Evolutionary conservation across 2,113 vertebrate species (phyloP).

Genomic region (Panthera leo): DNA sequence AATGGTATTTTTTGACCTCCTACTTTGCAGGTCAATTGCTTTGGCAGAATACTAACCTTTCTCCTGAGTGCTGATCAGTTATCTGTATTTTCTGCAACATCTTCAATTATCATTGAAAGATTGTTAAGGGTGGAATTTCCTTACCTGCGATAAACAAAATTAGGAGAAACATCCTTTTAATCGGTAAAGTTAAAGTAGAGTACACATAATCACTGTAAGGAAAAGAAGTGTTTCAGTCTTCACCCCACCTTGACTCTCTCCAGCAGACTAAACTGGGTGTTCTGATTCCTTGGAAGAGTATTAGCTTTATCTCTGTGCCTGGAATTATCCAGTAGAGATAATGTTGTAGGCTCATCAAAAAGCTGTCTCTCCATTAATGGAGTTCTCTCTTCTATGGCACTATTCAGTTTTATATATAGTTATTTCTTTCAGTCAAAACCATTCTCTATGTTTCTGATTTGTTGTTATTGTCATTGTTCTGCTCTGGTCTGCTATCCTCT

Average conservation of each 20-base stretch:
- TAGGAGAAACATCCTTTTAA: neutral
- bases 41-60: constrained; percentile 31
- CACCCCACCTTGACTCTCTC: neutral
- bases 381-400: neutral
- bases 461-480: neutral
- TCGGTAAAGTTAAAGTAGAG: neutral
- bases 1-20: constrained; percentile 58
- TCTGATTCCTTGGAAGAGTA: neutral
- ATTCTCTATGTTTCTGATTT: neutral
- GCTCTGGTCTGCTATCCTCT: neutral
- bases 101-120: constrained; percentile 28
- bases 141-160: neutral
- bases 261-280: neutral
- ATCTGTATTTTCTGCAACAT: constrained; percentile 31
- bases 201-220: neutral
- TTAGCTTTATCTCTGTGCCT: neutral
- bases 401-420: neutral
- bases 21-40: constrained; percentile 47
- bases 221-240: neutral
- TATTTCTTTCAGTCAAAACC: constrained; percentile 11
- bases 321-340: neutral
- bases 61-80: constrained; percentile 38
- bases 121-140: constrained; percentile 7
- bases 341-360: neutral
- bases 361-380: neutral